Evolutionary conservation across 2,113 vertebrate genomes (phyloP).

Genomic region (Lepisosteus osseus): DNA sequence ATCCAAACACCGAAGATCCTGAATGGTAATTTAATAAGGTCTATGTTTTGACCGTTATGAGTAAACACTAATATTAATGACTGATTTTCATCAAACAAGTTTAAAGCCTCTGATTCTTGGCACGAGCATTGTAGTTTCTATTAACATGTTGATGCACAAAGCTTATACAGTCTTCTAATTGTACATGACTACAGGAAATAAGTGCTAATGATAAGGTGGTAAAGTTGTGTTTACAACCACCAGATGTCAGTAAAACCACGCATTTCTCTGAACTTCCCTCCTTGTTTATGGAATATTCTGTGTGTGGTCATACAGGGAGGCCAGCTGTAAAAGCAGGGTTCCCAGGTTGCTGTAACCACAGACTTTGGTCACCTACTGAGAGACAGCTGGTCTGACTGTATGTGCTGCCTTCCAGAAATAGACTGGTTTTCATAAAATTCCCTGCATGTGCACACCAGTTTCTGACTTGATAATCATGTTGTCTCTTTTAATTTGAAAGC

Average conservation of each 20-base stretch:
- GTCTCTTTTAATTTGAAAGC: neutral
- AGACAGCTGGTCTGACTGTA: constrained; percentile 2
- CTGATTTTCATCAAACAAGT: neutral
- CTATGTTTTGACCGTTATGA: constrained; percentile 4
- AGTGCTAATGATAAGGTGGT: neutral
- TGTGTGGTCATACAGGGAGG: neutral
- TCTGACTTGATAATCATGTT: neutral
- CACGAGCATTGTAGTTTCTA: no score
- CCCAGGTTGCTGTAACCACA: neutral
- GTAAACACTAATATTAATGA: neutral
- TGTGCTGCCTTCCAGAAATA: neutral
- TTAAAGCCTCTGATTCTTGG: no score
- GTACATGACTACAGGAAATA: neutral
- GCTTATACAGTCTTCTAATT: no score
- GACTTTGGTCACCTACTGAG: neutral
- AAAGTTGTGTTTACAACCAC: neutral
- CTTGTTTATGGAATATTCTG: neutral
- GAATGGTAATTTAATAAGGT: constrained; percentile 36
- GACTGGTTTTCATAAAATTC: neutral
- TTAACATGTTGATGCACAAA: no score
- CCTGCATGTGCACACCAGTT: neutral
- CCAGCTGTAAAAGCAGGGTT: neutral
- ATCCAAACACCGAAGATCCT: constrained; percentile 17
- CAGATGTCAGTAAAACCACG: constrained; percentile 6
- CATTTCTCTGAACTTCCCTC: neutral